A percentile compares a stretch with the other conserved stretches of the same genome.
These are phyloP conservation scores for Cheilosia grossa DNA, from an alignment of 2,888 invertebrate genomes.

Conservation along the genomic window DNA sequence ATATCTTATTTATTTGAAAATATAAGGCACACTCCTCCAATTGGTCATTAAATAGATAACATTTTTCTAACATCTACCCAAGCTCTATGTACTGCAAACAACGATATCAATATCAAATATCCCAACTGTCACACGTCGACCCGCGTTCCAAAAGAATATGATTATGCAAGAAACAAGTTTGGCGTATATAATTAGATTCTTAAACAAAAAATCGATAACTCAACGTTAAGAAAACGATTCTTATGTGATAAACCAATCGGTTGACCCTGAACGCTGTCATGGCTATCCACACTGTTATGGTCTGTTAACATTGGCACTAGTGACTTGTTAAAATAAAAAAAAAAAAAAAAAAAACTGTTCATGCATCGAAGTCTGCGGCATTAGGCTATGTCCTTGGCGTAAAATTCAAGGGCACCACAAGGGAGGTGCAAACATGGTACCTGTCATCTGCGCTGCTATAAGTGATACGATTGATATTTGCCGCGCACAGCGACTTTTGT, in stretches of 20 bases:
- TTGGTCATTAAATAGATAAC: too few species aligned
- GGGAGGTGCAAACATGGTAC: not conserved
- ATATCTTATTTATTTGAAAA: too few species aligned
- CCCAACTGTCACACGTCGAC: not conserved
- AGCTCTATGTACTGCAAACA: too few species aligned
- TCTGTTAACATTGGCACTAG: constrained; percentile 51
- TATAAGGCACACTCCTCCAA: too few species aligned
- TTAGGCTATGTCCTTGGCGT: constrained; percentile 27
- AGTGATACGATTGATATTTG: constrained; percentile 6
- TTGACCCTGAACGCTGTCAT: constrained; percentile 57
- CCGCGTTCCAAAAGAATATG: constrained; percentile 16
- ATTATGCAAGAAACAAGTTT: constrained; percentile 54
- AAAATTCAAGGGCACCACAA: constrained; percentile 21
- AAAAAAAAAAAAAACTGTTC: not conserved
- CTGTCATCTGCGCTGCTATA: not conserved
- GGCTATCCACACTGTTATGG: constrained; percentile 42
- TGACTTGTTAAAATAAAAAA: constrained; percentile 28
- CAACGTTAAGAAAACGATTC: constrained; percentile 3
- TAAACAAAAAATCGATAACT: constrained; percentile 16
- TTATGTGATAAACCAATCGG: constrained; percentile 34
- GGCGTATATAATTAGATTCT: constrained; percentile 41
- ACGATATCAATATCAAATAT: too few species aligned
- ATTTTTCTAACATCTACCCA: not conserved
- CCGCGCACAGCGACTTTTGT: not conserved
- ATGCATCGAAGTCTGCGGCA: constrained; percentile 4